Percentiles rank a stretch among this genome's conserved stretches.
These are phyloP conservation scores for Larimichthys polyactis DNA, from an alignment of 2,113 vertebrate genomes.

Conservation along the genomic window DNA sequence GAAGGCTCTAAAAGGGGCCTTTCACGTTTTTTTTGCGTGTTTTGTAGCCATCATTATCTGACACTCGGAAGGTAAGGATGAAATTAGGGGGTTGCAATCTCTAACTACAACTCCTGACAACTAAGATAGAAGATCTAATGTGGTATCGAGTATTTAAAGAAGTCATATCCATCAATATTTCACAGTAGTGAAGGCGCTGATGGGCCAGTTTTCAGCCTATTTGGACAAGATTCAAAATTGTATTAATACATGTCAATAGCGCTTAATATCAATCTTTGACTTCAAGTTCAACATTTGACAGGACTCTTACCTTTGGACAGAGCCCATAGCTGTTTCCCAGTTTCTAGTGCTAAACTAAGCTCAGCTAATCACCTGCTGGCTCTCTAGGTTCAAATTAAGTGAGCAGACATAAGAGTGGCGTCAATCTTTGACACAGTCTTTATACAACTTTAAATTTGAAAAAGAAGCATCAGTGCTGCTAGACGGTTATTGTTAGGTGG, in stretches of 20 bases:
- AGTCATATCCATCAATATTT: background rate
- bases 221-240: background rate
- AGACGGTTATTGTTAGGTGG: conserved; percentile 11
- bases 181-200: background rate
- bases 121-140: background rate
- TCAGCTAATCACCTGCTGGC: background rate
- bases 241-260: background rate
- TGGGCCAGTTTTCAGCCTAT: background rate
- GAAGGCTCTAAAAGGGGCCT: no score
- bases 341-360: background rate
- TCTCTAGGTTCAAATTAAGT: background rate
- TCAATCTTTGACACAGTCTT: background rate
- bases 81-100: no score
- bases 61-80: no score
- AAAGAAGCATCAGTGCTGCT: conserved; percentile 35
- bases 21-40: no score
- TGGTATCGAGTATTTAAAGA: conserved; percentile 2
- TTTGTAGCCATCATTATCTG: no score
- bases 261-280: background rate
- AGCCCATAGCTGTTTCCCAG: background rate
- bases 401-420: background rate
- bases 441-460: conserved; percentile 24
- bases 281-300: no score
- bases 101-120: no score
- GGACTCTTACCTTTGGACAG: background rate